Evolutionary conservation across 2,888 invertebrate species (phyloP).

Genomic region (Microplitis deprimator): DNA sequence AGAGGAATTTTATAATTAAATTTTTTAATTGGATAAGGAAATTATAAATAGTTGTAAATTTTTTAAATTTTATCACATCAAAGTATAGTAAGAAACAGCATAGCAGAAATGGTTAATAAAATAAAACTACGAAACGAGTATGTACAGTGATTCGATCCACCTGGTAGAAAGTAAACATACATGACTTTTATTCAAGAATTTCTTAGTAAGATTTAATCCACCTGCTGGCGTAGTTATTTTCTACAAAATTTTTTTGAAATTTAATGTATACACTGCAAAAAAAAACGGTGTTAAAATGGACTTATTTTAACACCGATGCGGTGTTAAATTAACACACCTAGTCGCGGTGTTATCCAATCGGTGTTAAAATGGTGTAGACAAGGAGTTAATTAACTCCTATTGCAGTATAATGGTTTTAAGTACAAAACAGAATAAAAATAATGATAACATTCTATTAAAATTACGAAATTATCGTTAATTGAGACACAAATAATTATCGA

Average conservation of each 20-base stretch:
- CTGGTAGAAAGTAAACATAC: conserved; percentile 64
- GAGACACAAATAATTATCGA: no score
- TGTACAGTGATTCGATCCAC: conserved; percentile 62
- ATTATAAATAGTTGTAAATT: background rate
- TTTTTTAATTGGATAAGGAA: background rate
- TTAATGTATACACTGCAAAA: background rate
- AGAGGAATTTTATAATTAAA: background rate
- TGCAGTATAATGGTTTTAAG: no score
- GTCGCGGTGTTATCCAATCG: no score
- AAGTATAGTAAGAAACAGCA: conserved; percentile 52
- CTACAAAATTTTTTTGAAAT: conserved; percentile 48
- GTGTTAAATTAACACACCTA: no score
- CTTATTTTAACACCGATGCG: no score
- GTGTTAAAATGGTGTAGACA: no score
- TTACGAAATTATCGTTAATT: no score
- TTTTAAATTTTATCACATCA: conserved; percentile 42
- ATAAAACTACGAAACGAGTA: conserved; percentile 31
- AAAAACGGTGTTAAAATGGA: no score
- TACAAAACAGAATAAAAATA: no score
- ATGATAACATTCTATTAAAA: no score
- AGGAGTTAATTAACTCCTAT: no score
- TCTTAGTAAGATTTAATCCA: conserved; percentile 58
- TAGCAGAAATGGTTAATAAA: conserved; percentile 33
- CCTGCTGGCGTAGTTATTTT: conserved; percentile 60
- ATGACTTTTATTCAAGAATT: conserved; percentile 45